Conservation (phyloP, 2,797 vertebrate genomes). For the Anableps anableps region DNA sequence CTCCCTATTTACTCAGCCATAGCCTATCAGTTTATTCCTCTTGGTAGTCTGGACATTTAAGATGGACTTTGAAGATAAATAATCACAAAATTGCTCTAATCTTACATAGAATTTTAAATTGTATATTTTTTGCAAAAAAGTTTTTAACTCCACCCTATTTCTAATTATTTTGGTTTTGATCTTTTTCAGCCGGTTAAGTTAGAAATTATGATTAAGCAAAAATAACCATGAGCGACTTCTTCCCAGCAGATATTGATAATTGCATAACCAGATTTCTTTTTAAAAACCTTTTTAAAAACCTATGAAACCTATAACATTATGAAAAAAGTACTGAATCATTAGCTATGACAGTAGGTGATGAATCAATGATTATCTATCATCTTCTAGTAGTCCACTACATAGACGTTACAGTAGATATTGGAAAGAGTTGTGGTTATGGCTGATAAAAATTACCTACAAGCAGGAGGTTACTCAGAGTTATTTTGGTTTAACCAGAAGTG, state of each 20-base stretch:
- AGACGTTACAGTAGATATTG: neutral
- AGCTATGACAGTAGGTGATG: neutral
- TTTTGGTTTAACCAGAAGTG: neutral
- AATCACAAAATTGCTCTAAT: too few relatives aligned
- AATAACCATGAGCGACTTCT: neutral
- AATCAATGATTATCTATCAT: neutral
- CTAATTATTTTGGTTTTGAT: neutral
- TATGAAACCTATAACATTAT: too few relatives aligned
- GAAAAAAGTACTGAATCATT: neutral
- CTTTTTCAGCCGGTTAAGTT: neutral
- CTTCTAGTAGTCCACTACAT: neutral
- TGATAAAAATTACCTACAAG: neutral
- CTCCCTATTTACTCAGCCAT: too few relatives aligned
- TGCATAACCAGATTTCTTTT: neutral
- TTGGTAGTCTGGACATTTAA: too few relatives aligned
- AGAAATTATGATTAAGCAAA: neutral
- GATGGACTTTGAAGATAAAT: too few relatives aligned
- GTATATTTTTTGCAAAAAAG: neutral
- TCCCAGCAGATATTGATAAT: neutral
- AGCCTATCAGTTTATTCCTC: too few relatives aligned
- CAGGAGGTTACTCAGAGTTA: neutral
- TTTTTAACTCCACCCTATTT: neutral
- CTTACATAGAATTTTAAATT: too few relatives aligned
- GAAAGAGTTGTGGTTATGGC: neutral
- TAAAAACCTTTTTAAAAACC: neutral